These are phyloP conservation scores for Tetrapedia diversipes DNA, from an alignment of 2,888 invertebrate species.

Conservation along the genomic window DNA sequence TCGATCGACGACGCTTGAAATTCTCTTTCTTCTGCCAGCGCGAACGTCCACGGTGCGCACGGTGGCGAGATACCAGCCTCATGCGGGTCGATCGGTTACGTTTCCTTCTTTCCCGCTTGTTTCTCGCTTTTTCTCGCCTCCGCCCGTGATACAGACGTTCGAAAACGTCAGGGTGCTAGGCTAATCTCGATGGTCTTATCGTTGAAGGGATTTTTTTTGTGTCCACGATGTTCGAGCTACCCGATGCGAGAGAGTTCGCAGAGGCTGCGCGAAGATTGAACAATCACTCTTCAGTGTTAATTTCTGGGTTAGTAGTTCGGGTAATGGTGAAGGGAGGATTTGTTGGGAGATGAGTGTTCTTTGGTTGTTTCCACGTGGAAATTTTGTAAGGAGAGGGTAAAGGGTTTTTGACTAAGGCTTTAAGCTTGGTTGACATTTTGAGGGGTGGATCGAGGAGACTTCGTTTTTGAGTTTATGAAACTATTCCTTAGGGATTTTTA, in stretches of 20 bases:
- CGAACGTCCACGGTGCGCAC: slow-evolving; percentile 8
- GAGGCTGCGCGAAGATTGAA: not conserved
- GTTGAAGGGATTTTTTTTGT: not conserved
- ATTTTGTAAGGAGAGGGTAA: too few relatives aligned
- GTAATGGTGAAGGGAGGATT: not conserved
- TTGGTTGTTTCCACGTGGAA: not conserved
- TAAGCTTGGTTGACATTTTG: too few relatives aligned
- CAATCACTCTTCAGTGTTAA: not conserved
- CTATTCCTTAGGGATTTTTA: too few relatives aligned
- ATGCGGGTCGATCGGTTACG: slow-evolving; percentile 36
- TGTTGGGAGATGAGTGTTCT: not conserved
- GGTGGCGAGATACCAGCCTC: slow-evolving; percentile 49
- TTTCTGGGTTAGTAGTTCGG: not conserved
- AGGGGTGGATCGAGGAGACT: too few relatives aligned
- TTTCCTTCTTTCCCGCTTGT: slow-evolving; percentile 4
- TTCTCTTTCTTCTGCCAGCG: slow-evolving; percentile 39
- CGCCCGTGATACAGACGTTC: not conserved
- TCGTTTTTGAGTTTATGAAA: too few relatives aligned
- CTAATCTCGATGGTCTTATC: not conserved
- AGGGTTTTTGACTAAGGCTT: too few relatives aligned
- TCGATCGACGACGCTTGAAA: slow-evolving; percentile 62
- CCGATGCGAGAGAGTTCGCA: too few relatives aligned
- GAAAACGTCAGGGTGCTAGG: not conserved
- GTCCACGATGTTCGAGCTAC: not conserved
- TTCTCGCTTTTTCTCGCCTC: slow-evolving; percentile 11